Conservation (phyloP, 92 coral and sea anemone genomes). For the Metridium senile region DNA sequence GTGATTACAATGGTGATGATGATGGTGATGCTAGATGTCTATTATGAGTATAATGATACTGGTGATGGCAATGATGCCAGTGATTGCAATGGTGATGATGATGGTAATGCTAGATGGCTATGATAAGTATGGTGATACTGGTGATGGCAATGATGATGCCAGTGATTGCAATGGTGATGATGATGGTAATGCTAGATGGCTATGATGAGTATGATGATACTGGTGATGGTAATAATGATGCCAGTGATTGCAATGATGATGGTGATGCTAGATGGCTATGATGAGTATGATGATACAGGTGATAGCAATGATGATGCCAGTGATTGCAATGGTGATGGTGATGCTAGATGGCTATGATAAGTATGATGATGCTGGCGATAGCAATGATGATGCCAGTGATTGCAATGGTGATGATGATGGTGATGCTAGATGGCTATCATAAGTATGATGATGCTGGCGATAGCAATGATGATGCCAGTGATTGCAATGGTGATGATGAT, state of each 20-base stretch:
- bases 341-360: background rate
- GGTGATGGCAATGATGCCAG: background rate
- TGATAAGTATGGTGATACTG: background rate
- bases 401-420: constrained; percentile 3
- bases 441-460: constrained; percentile 2
- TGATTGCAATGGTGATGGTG: background rate
- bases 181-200: no score
- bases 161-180: no score
- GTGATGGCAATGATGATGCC: background rate
- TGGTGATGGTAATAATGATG: background rate
- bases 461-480: no score
- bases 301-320: background rate
- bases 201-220: no score
- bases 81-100: no score
- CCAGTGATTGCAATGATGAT: no score
- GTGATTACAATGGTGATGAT: background rate
- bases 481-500: no score
- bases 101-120: background rate
- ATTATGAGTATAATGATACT: no score
- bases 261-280: background rate
- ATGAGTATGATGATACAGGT: no score
- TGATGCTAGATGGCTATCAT: background rate
- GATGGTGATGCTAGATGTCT: background rate
- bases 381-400: no score
- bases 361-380: no score